These are phyloP conservation scores for Drosophila affinis DNA, from an alignment of 2,888 invertebrate genomes.

Conservation along the genomic window DNA sequence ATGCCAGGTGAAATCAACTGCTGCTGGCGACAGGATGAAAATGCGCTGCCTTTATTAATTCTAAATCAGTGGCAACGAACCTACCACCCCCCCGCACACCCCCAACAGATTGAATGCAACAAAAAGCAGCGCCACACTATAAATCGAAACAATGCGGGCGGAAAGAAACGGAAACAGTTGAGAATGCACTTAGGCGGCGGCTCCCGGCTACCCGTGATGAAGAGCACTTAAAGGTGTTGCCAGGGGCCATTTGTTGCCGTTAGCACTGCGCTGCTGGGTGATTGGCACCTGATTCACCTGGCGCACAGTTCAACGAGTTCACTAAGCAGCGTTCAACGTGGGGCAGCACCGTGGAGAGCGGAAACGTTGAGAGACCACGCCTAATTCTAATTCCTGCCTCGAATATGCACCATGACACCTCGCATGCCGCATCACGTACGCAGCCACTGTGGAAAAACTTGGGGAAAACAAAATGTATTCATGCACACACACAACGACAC, in stretches of 20 bases:
- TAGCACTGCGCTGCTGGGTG: constrained; percentile 36
- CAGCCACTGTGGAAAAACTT: constrained; percentile 58
- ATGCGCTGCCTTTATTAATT: constrained; percentile 66
- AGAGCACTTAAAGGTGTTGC: constrained; percentile 60
- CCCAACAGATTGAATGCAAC: constrained; percentile 8
- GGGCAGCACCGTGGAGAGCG: constrained; percentile 3
- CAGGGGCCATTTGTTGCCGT: constrained; percentile 46
- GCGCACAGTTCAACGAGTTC: constrained; percentile 49
- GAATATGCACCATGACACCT: constrained; percentile 15
- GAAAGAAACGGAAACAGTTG: constrained; percentile 59
- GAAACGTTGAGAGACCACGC: constrained; percentile 35
- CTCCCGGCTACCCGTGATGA: constrained; percentile 43
- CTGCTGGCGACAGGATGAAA: constrained; percentile 39
- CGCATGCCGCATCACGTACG: constrained; percentile 47
- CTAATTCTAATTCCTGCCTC: constrained; percentile 41
- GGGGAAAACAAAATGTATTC: constrained; percentile 67
- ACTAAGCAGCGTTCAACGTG: constrained; percentile 15
- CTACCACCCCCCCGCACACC: background rate
- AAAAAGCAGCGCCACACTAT: constrained; percentile 9
- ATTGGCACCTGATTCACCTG: constrained; percentile 34
- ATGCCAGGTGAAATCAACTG: constrained; percentile 72
- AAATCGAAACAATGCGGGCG: constrained; percentile 7
- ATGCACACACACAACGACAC: constrained; percentile 39
- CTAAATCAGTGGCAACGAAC: constrained; percentile 57
- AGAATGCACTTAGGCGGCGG: constrained; percentile 39